Percentiles rank a stretch among this genome's conserved stretches.
Evolutionary conservation across 2,888 invertebrate genomes (phyloP).

Genomic region (Ophion costatus): DNA sequence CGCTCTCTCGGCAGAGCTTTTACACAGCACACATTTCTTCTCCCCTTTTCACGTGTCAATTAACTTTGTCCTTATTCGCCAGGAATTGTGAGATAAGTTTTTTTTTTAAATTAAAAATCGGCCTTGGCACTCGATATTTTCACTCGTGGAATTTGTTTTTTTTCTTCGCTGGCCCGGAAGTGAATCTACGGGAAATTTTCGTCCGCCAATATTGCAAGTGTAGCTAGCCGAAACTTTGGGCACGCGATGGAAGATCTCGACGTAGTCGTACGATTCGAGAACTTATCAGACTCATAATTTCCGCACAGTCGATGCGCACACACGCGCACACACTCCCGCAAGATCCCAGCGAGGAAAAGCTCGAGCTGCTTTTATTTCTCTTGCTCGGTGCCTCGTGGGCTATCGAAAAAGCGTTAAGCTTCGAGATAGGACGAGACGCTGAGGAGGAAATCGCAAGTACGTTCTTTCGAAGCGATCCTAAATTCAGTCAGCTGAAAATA

Average conservation of each 20-base stretch:
- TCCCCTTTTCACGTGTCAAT: slow-evolving; percentile 52
- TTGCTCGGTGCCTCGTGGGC: neutral
- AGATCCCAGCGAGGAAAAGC: neutral
- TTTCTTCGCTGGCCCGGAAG: neutral
- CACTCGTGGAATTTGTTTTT: neutral
- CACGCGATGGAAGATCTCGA: slow-evolving; percentile 28
- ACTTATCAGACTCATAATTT: slow-evolving; percentile 48
- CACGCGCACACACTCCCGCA: neutral
- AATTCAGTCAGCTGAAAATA: neutral
- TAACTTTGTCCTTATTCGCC: neutral
- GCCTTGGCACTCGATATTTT: too few relatives aligned
- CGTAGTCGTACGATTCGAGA: slow-evolving; percentile 17
- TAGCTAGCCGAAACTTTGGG: slow-evolving; percentile 20
- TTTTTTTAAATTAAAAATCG: neutral
- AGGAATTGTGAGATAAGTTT: neutral
- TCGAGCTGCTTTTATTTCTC: neutral
- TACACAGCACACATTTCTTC: slow-evolving; percentile 28
- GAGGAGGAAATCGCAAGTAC: neutral
- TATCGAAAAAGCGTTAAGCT: slow-evolving; percentile 4
- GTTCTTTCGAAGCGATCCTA: neutral
- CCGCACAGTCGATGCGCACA: slow-evolving; percentile 38
- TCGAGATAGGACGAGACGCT: neutral
- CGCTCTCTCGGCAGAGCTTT: neutral
- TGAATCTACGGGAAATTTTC: neutral
- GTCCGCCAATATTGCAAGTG: neutral